These are phyloP conservation scores for Lycaena phlaeas DNA, from an alignment of 2,888 invertebrate genomes.

Conservation along the genomic window DNA sequence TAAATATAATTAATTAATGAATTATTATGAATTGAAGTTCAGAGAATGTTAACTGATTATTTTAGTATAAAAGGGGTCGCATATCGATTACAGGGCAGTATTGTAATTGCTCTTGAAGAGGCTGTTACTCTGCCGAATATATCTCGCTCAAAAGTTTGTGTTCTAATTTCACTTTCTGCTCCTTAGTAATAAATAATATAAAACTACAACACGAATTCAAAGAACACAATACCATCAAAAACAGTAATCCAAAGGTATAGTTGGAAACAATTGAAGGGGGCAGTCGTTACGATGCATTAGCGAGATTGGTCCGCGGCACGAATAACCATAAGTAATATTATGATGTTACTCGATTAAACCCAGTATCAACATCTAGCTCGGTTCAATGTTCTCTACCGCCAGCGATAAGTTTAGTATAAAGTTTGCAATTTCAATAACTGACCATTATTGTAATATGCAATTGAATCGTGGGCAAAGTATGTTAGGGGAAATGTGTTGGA, in stretches of 20 bases:
- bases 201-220: too few relatives aligned
- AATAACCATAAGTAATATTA: background rate
- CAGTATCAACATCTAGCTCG: conserved; percentile 1
- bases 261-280: conserved; percentile 15
- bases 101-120: too few relatives aligned
- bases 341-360: conserved; percentile 11
- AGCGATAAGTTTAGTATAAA: conserved; percentile 1
- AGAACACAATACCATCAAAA: too few relatives aligned
- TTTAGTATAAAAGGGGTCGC: too few relatives aligned
- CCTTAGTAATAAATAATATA: too few relatives aligned
- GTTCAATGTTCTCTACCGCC: conserved; percentile 3
- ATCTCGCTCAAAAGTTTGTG: too few relatives aligned
- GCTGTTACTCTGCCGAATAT: too few relatives aligned
- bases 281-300: conserved; percentile 17
- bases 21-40: too few relatives aligned
- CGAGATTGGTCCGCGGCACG: conserved; percentile 13
- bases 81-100: too few relatives aligned
- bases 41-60: too few relatives aligned
- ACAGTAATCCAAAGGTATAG: conserved; percentile 3
- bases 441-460: background rate
- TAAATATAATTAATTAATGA: too few relatives aligned
- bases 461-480: background rate
- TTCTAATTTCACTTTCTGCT: too few relatives aligned
- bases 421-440: background rate
- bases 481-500: background rate